Conservation (phyloP, 2,888 invertebrate genomes). For the Matsumyia berberina region DNA sequence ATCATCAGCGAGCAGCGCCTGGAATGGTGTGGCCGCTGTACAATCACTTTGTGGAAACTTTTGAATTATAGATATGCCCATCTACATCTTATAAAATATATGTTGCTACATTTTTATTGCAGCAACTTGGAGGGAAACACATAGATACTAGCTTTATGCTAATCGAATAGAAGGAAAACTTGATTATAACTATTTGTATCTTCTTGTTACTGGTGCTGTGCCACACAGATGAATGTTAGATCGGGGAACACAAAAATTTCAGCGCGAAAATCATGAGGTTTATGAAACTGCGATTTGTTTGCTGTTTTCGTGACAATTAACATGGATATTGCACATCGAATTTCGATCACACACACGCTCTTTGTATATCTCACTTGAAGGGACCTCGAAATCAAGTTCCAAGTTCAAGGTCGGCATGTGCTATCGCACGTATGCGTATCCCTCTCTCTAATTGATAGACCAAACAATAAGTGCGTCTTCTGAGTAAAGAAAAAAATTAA, state of each 20-base stretch:
- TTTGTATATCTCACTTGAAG: background rate
- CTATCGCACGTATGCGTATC: background rate
- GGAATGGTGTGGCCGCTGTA: slow-evolving; percentile 1
- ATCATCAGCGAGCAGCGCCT: slow-evolving; percentile 10
- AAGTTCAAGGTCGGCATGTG: slow-evolving; percentile 63
- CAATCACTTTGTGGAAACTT: slow-evolving; percentile 30
- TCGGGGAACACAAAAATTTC: background rate
- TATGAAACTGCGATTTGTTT: slow-evolving; percentile 21
- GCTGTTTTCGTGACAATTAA: slow-evolving; percentile 11
- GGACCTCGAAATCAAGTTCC: slow-evolving; percentile 30
- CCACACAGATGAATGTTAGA: slow-evolving; percentile 21
- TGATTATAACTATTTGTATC: slow-evolving; percentile 30
- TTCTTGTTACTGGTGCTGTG: background rate
- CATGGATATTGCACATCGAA: slow-evolving; percentile 38
- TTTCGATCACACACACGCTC: slow-evolving; percentile 10
- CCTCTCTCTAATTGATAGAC: slow-evolving; percentile 49
- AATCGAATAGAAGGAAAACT: slow-evolving; percentile 63
- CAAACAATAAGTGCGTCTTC: slow-evolving; percentile 31
- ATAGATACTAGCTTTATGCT: slow-evolving; percentile 42
- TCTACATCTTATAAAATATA: slow-evolving; percentile 46
- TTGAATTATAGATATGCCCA: slow-evolving; percentile 23
- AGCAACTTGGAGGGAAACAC: slow-evolving; percentile 35
- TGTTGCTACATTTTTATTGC: slow-evolving; percentile 68
- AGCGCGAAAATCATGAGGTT: slow-evolving; percentile 19
- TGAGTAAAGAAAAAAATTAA: background rate